phyloP scores from a whole-genome alignment of 2,113 vertebrate species.

The Semnornis frantzii region DNA sequence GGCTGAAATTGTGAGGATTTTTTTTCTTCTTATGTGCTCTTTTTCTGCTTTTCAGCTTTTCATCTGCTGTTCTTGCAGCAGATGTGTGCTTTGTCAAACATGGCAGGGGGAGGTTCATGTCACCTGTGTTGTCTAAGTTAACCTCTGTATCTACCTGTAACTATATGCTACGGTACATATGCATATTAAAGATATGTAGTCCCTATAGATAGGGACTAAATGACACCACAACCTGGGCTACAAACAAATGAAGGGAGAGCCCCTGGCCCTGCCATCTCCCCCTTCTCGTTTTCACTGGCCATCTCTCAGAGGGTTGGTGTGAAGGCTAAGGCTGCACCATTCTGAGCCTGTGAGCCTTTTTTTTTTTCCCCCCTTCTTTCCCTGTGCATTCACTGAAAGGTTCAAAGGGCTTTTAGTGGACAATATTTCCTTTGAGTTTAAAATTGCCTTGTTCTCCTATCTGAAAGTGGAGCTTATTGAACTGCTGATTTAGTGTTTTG shows the following conservation, averaged over 20 bases:
- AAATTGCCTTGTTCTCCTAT: not conserved
- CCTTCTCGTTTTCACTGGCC: not conserved
- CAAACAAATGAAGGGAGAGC: not conserved
- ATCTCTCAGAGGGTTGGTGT: not conserved
- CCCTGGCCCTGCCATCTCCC: not conserved
- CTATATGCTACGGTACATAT: not conserved
- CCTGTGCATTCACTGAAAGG: not conserved
- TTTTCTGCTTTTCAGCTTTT: not conserved
- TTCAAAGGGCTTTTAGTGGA: not conserved
- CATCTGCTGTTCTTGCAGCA: not conserved
- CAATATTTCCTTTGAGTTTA: not conserved
- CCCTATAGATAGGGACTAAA: not conserved
- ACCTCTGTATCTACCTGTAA: too few relatives aligned
- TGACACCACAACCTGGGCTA: not conserved
- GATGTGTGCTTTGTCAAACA: not conserved
- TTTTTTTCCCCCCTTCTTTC: not conserved
- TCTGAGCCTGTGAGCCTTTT: not conserved
- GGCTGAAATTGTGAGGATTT: not conserved
- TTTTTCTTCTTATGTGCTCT: not conserved
- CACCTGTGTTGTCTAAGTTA: not conserved
- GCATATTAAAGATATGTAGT: not conserved
- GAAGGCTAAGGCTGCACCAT: rapidly evolving
- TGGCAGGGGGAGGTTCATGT: not conserved
- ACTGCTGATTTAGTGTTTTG: rapidly evolving
- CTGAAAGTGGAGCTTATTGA: not conserved